Evolutionary conservation across 2,113 vertebrate species (phyloP).

Genomic region (Perccottus glenii): DNA sequence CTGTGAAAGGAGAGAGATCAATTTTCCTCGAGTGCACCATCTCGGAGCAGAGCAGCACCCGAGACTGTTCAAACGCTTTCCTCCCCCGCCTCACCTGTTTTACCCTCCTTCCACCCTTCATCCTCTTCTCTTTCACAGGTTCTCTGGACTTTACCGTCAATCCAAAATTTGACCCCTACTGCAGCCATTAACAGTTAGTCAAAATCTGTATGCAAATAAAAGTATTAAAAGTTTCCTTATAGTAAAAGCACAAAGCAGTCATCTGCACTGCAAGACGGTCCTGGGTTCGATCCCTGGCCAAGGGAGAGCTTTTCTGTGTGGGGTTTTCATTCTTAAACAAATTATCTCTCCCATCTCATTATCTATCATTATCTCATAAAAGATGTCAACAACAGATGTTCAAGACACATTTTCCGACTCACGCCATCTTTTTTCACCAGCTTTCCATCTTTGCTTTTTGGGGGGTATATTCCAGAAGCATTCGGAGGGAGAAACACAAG

Average conservation of each 20-base stretch:
- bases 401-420: slow-evolving; percentile 11
- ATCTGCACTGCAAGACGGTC: too few relatives aligned
- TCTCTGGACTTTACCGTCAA: slow-evolving; percentile 49
- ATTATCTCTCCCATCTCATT: slow-evolving; percentile 27
- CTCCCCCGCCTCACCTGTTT: slow-evolving; percentile 14
- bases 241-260: too few relatives aligned
- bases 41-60: slow-evolving; percentile 34
- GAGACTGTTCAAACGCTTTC: slow-evolving; percentile 52
- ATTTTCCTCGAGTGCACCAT: slow-evolving; percentile 72
- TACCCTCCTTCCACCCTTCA: not conserved
- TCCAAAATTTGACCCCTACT: slow-evolving; percentile 57
- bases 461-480: slow-evolving; percentile 26
- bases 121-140: not conserved
- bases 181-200: slow-evolving; percentile 9
- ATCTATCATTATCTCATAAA: slow-evolving; percentile 27
- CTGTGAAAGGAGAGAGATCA: slow-evolving; percentile 71
- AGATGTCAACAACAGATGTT: slow-evolving; percentile 9
- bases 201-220: not conserved
- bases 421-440: slow-evolving; percentile 4
- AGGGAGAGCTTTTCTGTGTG: too few relatives aligned
- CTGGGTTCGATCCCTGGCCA: too few relatives aligned
- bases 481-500: slow-evolving; percentile 2
- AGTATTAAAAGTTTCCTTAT: not conserved
- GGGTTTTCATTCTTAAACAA: slow-evolving; percentile 17
- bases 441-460: slow-evolving; percentile 23